A percentile compares a stretch with the other conserved stretches of the same genome.
phyloP scores from a whole-genome alignment of 1,140 invertebrate genomes.

The Sitophilus oryzae region DNA sequence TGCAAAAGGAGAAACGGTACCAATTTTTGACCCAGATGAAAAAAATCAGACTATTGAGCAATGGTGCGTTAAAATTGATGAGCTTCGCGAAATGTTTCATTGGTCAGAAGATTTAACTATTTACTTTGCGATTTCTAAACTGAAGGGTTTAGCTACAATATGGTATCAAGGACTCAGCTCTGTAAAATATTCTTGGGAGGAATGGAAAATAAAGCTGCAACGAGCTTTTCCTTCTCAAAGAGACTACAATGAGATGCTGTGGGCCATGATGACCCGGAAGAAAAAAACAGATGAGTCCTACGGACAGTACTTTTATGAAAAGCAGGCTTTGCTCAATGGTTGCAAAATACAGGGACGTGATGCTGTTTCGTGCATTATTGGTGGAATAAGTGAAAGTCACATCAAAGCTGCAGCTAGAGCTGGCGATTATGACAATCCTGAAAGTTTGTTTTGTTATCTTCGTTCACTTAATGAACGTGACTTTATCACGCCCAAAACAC shows the following conservation, averaged over 20 bases:
- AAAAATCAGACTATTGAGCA: background rate
- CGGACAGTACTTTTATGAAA: constrained; percentile 19
- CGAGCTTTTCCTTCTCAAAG: constrained; percentile 32
- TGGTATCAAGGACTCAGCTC: constrained; percentile 38
- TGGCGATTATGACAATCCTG: background rate
- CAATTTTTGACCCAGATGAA: constrained; percentile 7
- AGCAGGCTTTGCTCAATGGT: constrained; percentile 35
- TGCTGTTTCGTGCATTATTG: background rate
- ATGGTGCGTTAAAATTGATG: constrained; percentile 34
- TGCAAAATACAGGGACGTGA: constrained; percentile 35
- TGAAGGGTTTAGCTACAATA: constrained; percentile 32
- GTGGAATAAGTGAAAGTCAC: background rate
- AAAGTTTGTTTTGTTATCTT: too few species aligned
- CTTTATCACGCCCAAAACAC: too few species aligned
- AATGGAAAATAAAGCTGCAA: constrained; percentile 38
- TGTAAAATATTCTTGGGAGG: constrained; percentile 34
- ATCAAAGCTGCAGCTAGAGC: background rate
- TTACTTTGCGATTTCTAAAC: constrained; percentile 33
- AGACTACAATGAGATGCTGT: constrained; percentile 30
- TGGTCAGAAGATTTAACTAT: constrained; percentile 29
- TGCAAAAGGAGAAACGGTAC: too few species aligned
- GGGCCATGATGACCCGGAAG: constrained; percentile 26
- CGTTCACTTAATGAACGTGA: too few species aligned
- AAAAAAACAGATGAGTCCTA: constrained; percentile 17
- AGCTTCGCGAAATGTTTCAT: constrained; percentile 27